These are phyloP conservation scores for Synergus gifuensis DNA, from an alignment of 2,888 invertebrate species.

Conservation along the genomic window DNA sequence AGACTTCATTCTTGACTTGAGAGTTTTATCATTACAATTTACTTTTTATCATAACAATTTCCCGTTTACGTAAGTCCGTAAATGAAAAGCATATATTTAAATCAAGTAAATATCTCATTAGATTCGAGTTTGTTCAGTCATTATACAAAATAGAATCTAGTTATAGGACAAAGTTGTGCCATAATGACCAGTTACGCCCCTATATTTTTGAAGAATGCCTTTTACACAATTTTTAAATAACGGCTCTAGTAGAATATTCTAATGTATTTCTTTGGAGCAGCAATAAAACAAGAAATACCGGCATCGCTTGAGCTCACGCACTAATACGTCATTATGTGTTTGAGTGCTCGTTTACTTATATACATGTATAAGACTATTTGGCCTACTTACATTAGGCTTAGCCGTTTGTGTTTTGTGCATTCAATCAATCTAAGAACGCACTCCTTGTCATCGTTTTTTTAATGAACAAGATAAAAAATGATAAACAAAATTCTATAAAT, in stretches of 20 bases:
- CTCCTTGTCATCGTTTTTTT: slow-evolving; percentile 13
- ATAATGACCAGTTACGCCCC: not conserved
- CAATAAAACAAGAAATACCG: slow-evolving; percentile 33
- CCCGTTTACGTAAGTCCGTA: not conserved
- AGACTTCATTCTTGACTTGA: not conserved
- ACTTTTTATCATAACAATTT: not conserved
- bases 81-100: not conserved
- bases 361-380: slow-evolving; percentile 1
- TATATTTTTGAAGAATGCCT: not conserved
- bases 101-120: slow-evolving; percentile 23
- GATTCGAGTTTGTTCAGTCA: slow-evolving; percentile 1
- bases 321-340: slow-evolving; percentile 2
- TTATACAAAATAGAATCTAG: slow-evolving; percentile 15
- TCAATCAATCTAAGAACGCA: not conserved
- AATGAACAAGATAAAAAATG: not conserved
- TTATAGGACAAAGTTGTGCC: not conserved
- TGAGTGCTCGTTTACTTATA: slow-evolving; percentile 10
- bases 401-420: slow-evolving; percentile 10
- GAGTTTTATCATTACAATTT: not conserved
- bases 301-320: not conserved
- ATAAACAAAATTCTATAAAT: not conserved
- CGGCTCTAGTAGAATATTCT: not conserved
- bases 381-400: not conserved
- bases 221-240: slow-evolving; percentile 19
- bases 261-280: slow-evolving; percentile 18